Evolutionary conservation across 1,140 invertebrate genomes (phyloP).

Genomic region (Zaprionus camerounensis): DNA sequence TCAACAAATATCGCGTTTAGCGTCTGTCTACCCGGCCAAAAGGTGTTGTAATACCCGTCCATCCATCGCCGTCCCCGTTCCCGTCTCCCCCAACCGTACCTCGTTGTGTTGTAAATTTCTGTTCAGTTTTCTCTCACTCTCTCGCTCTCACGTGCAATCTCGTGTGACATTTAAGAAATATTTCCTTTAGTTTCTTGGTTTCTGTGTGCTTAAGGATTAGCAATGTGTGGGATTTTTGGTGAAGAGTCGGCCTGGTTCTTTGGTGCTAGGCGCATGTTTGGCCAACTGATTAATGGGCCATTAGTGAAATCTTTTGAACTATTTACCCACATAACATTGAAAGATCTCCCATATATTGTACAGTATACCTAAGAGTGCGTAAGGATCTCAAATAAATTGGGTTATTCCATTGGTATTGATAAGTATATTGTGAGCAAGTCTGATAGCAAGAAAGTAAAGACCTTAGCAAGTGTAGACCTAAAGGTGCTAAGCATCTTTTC

Average conservation of each 20-base stretch:
- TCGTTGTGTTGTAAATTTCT: constrained; percentile 70
- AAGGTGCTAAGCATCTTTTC: neutral
- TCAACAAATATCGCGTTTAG: constrained; percentile 75
- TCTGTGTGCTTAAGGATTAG: constrained; percentile 64
- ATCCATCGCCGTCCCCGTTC: constrained; percentile 16
- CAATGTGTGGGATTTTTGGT: constrained; percentile 74
- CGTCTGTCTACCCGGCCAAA: constrained; percentile 54
- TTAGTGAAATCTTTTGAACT: constrained; percentile 49
- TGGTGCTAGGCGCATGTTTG: constrained; percentile 53
- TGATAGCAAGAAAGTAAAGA: too few relatives aligned
- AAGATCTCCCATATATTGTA: neutral
- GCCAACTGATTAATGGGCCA: constrained; percentile 64
- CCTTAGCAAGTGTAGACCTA: neutral
- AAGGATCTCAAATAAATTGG: constrained; percentile 1
- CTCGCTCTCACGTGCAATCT: constrained; percentile 30
- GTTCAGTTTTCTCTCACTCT: constrained; percentile 31
- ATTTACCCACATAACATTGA: constrained; percentile 40
- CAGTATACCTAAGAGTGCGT: too few relatives aligned
- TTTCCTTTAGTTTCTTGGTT: constrained; percentile 35
- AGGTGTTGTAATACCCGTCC: constrained; percentile 73
- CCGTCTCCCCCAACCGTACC: neutral
- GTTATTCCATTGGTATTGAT: neutral
- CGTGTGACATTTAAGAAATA: constrained; percentile 67
- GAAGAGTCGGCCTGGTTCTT: constrained; percentile 44
- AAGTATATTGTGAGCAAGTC: too few relatives aligned